A percentile compares a stretch with the other conserved stretches of the same genome.
These are phyloP conservation scores for Narcine bancroftii DNA, from an alignment of 2,113 vertebrate species.

Conservation along the genomic window DNA sequence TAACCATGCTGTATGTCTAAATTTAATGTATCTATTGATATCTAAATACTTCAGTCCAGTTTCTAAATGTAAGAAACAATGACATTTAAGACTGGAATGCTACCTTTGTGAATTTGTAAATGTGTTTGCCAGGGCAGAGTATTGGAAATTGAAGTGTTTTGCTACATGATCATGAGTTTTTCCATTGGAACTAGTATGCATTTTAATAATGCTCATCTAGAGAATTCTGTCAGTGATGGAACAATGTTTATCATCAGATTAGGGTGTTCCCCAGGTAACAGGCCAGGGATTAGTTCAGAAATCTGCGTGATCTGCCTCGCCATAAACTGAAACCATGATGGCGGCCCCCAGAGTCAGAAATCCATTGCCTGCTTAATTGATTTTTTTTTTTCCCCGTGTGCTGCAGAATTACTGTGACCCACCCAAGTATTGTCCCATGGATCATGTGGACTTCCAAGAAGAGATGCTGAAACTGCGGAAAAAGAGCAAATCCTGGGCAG, in stretches of 20 bases:
- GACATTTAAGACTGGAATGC: background rate
- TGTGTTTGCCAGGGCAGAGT: background rate
- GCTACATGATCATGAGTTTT: background rate
- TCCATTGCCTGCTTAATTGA: background rate
- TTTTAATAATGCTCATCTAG: background rate
- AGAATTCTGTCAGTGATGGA: background rate
- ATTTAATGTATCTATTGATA: background rate
- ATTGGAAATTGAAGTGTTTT: background rate
- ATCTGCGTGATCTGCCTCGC: background rate
- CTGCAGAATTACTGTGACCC: slow-evolving; percentile 57
- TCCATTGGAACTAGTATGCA: background rate
- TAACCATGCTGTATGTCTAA: too few relatives aligned
- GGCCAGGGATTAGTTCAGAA: background rate
- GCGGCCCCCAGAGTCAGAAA: background rate
- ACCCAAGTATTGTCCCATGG: slow-evolving; percentile 55
- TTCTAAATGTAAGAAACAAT: background rate
- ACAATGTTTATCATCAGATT: background rate
- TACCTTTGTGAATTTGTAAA: background rate
- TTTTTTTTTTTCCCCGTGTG: background rate
- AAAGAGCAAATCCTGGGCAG: slow-evolving; percentile 48
- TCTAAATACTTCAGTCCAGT: background rate
- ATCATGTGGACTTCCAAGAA: slow-evolving; percentile 55
- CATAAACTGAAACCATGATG: background rate
- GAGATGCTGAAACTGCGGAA: slow-evolving; percentile 54
- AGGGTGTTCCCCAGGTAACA: background rate